phyloP scores from a whole-genome alignment of 1,140 invertebrate species.

The Oedothorax gibbosus region DNA sequence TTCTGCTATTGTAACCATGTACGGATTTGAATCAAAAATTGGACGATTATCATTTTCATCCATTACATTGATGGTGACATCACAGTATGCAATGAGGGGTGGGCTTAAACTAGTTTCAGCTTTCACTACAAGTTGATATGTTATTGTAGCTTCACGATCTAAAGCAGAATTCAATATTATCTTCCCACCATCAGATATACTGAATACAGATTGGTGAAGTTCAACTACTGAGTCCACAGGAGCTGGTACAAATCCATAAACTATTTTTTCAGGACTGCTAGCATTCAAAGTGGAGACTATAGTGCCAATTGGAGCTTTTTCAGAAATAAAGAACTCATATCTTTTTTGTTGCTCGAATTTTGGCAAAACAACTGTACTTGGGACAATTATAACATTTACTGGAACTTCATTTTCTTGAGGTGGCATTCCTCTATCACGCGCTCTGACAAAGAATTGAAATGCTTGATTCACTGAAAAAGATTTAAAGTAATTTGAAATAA shows the following conservation, averaged over 20 bases:
- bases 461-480: constrained; percentile 85
- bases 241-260: constrained; percentile 52
- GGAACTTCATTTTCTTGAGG: constrained; percentile 73
- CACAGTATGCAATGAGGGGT: constrained; percentile 79
- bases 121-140: constrained; percentile 79
- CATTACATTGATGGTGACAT: constrained; percentile 78
- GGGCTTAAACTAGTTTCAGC: constrained; percentile 88
- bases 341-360: constrained; percentile 76
- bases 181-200: constrained; percentile 67
- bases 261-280: constrained; percentile 63
- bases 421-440: constrained; percentile 81
- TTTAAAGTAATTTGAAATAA: constrained; percentile 67
- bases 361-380: constrained; percentile 77
- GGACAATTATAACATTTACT: constrained; percentile 50
- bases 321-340: constrained; percentile 82
- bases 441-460: constrained; percentile 90
- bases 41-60: constrained; percentile 85
- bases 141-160: constrained; percentile 69
- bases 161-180: constrained; percentile 67
- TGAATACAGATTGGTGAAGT: constrained; percentile 65
- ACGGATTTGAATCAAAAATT: constrained; percentile 82
- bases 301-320: constrained; percentile 77
- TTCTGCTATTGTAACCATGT: constrained; percentile 82
- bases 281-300: constrained; percentile 68
- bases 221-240: constrained; percentile 58